Percentiles rank a stretch among this genome's conserved stretches.
Conservation (phyloP, 1,140 invertebrate species). For the Meloidogyne chitwoodi region DNA sequence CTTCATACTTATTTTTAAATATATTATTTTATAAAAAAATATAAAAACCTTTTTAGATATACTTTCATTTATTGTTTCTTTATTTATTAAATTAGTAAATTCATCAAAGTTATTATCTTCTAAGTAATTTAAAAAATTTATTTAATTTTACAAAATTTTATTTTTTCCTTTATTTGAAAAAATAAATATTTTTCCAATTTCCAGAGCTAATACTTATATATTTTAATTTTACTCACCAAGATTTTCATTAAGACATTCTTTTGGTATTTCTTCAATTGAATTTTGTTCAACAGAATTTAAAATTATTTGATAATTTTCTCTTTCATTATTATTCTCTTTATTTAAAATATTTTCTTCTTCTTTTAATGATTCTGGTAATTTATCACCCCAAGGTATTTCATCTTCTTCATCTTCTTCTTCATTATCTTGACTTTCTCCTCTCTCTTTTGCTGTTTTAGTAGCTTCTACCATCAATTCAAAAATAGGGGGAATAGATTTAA, state of each 20-base stretch:
- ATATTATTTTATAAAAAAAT: too few relatives aligned
- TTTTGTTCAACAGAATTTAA: neutral
- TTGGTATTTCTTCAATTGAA: neutral
- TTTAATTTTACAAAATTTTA: too few relatives aligned
- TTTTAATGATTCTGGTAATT: neutral
- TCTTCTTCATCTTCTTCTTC: slow-evolving; percentile 6
- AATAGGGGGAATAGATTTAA: neutral
- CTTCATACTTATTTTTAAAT: too few relatives aligned
- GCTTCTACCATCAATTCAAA: neutral
- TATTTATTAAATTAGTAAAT: too few relatives aligned
- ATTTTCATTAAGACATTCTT: neutral
- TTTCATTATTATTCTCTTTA: neutral
- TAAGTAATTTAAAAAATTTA: too few relatives aligned
- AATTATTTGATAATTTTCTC: neutral
- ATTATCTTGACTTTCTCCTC: neutral
- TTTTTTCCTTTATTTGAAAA: too few relatives aligned
- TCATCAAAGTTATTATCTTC: too few relatives aligned
- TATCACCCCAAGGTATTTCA: neutral
- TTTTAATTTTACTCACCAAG: neutral
- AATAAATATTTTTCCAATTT: too few relatives aligned
- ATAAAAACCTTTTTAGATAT: too few relatives aligned
- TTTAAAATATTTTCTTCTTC: neutral
- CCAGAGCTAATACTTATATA: too few relatives aligned
- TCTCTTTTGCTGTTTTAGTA: neutral
- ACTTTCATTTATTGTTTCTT: too few relatives aligned